Conservation (phyloP, 2,888 invertebrate genomes). For the Entomobrya multifasciata region DNA sequence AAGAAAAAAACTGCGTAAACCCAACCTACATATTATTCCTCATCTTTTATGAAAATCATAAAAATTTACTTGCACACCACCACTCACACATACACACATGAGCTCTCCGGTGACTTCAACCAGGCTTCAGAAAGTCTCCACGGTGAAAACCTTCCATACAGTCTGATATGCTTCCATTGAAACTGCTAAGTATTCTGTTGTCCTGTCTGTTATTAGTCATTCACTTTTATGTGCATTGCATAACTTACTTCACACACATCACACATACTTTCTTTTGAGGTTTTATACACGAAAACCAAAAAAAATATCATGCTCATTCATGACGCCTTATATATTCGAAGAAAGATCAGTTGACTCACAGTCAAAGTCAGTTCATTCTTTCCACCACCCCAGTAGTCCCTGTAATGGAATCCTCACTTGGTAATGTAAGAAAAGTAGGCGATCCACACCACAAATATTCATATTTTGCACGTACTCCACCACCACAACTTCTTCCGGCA, state of each 20-base stretch:
- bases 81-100: too few species aligned
- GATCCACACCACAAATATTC: slow-evolving; percentile 59
- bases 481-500: slow-evolving; percentile 31
- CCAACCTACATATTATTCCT: slow-evolving; percentile 12
- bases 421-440: too few species aligned
- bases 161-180: too few species aligned
- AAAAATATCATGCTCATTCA: not conserved
- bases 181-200: slow-evolving; percentile 69
- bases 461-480: slow-evolving; percentile 69
- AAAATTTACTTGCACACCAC: slow-evolving; percentile 63
- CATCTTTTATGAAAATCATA: slow-evolving; percentile 64
- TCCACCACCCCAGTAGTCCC: slow-evolving; percentile 9
- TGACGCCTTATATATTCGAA: not conserved
- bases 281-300: not conserved
- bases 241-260: too few species aligned
- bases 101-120: slow-evolving; percentile 55
- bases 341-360: too few species aligned
- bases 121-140: slow-evolving; percentile 43
- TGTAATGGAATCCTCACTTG: too few species aligned
- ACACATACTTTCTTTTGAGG: slow-evolving; percentile 55
- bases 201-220: slow-evolving; percentile 71
- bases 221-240: slow-evolving; percentile 71
- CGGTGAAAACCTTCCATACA: slow-evolving; percentile 60
- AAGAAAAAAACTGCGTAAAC: not conserved
- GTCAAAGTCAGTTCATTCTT: too few species aligned